phyloP scores from a whole-genome alignment of 2,797 vertebrate genomes.

The Myripristis murdjan region DNA sequence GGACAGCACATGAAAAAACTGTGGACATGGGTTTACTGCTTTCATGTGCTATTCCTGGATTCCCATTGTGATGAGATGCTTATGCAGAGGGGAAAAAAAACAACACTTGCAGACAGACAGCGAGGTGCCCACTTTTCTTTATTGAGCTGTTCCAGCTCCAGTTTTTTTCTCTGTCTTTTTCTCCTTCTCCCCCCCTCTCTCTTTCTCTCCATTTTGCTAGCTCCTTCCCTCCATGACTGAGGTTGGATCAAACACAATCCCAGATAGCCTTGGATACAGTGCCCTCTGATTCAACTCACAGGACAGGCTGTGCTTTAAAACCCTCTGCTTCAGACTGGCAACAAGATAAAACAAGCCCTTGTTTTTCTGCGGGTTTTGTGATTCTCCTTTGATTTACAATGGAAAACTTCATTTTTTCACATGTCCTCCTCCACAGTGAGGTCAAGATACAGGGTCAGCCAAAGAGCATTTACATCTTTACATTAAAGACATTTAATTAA shows the following conservation, averaged over 20 bases:
- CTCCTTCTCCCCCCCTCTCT: not conserved
- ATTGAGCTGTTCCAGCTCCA: not conserved
- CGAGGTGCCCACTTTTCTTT: slow-evolving; percentile 21
- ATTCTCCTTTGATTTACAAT: not conserved
- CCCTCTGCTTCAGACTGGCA: not conserved
- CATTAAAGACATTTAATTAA: not conserved
- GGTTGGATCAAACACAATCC: slow-evolving; percentile 48
- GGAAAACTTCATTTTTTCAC: not conserved
- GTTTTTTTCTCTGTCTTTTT: slow-evolving; percentile 7
- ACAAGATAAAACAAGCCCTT: not conserved
- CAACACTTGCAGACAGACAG: slow-evolving; percentile 25
- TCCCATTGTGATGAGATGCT: slow-evolving; percentile 28
- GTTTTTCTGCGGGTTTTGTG: not conserved
- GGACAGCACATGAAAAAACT: slow-evolving; percentile 36
- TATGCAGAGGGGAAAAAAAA: slow-evolving; percentile 33
- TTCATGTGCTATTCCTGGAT: slow-evolving; percentile 60
- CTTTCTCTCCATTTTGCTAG: slow-evolving; percentile 6
- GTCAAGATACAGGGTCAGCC: not conserved
- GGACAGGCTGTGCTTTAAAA: slow-evolving; percentile 2
- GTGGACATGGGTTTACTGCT: slow-evolving; percentile 14
- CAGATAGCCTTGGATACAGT: slow-evolving; percentile 17
- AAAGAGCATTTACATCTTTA: not conserved
- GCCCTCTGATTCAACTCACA: slow-evolving; percentile 50
- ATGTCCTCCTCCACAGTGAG: not conserved
- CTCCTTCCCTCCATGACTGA: slow-evolving; percentile 35